phyloP scores from a whole-genome alignment of 2,797 vertebrate species.

The Gadopsis marmoratus region DNA sequence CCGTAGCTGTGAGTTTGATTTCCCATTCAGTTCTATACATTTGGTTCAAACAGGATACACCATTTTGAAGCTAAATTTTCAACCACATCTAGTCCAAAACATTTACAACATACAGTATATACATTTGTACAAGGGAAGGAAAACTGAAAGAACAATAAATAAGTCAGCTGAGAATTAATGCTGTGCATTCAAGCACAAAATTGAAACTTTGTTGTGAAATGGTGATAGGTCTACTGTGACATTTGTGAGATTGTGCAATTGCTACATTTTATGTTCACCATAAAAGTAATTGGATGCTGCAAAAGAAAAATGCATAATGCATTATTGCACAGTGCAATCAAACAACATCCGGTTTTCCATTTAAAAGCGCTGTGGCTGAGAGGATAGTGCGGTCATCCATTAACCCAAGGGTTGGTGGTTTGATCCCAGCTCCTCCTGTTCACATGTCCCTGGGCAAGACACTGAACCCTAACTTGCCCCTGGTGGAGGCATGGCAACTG shows the following conservation, averaged over 20 bases:
- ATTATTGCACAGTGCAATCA: slow-evolving; percentile 53
- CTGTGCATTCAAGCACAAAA: slow-evolving; percentile 42
- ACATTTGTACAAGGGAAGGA: slow-evolving; percentile 72
- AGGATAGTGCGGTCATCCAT: too few relatives aligned
- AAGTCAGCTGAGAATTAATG: slow-evolving; percentile 52
- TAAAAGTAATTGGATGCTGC: slow-evolving; percentile 21
- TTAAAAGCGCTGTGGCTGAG: too few relatives aligned
- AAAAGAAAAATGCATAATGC: slow-evolving; percentile 14
- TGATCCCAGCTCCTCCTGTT: too few relatives aligned
- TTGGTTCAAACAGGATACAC: slow-evolving; percentile 52
- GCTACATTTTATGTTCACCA: slow-evolving; percentile 30
- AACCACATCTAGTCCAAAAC: slow-evolving; percentile 69
- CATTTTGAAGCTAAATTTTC: slow-evolving; percentile 57
- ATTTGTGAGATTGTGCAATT: slow-evolving; percentile 26
- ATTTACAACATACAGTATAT: slow-evolving; percentile 76
- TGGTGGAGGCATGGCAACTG: too few relatives aligned
- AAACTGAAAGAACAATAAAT: slow-evolving; percentile 71
- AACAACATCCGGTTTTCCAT: slow-evolving; percentile 21
- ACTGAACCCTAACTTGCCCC: too few relatives aligned
- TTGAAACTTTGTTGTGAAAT: slow-evolving; percentile 6
- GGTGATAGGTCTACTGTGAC: slow-evolving; percentile 13
- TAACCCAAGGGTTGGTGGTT: too few relatives aligned
- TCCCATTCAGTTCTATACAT: slow-evolving; percentile 51
- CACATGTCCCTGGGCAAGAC: too few relatives aligned
- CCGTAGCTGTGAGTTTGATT: slow-evolving; percentile 30